These are phyloP conservation scores for Pachypeltis micranthus DNA, from an alignment of 1,140 invertebrate genomes.

Conservation along the genomic window DNA sequence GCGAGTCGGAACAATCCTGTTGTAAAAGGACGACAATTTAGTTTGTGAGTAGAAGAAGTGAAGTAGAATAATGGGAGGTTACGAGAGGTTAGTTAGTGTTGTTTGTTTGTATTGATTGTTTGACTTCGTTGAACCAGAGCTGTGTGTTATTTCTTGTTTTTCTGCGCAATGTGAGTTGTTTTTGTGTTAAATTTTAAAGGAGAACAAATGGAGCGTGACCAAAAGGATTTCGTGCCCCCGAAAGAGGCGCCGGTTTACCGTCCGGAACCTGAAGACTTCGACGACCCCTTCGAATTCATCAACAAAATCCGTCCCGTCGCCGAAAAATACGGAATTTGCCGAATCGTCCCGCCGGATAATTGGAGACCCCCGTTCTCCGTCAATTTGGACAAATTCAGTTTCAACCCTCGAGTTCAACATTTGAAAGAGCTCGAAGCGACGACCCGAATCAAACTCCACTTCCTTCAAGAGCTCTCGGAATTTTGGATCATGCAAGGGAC, in stretches of 20 bases:
- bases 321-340: slow-evolving; percentile 85
- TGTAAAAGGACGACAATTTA: no score
- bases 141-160: no score
- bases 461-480: slow-evolving; percentile 91
- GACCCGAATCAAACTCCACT: slow-evolving; percentile 90
- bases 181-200: no score
- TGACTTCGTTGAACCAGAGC: no score
- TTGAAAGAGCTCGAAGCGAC: slow-evolving; percentile 95
- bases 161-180: no score
- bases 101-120: no score
- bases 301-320: slow-evolving; percentile 80
- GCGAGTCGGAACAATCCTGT: no score
- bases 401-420: slow-evolving; percentile 89
- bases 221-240: slow-evolving; percentile 57
- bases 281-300: slow-evolving; percentile 82
- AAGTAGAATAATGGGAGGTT: no score
- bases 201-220: slow-evolving; percentile 2
- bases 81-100: no score
- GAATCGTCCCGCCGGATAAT: slow-evolving; percentile 83
- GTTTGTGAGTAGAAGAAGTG: no score
- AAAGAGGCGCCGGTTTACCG: slow-evolving; percentile 81
- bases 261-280: slow-evolving; percentile 78
- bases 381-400: slow-evolving; percentile 89
- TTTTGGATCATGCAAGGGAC: slow-evolving; percentile 96
- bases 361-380: slow-evolving; percentile 98